Conservation (phyloP, 92 coral and sea anemone genomes). For the Heliopora coerulea region DNA sequence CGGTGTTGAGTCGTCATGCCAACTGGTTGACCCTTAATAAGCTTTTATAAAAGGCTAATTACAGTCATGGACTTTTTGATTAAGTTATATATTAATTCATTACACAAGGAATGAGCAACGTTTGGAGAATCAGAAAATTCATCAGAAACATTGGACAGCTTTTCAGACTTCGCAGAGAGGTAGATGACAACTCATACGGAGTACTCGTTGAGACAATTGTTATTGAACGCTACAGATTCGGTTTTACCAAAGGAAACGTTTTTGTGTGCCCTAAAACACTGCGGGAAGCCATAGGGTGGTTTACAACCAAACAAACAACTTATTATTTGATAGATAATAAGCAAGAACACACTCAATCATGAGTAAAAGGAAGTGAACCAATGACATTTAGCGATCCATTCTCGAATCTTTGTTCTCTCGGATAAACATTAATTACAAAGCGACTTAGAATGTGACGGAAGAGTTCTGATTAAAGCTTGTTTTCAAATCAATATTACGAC, state of each 20-base stretch:
- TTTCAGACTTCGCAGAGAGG: neutral
- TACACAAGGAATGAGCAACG: constrained; percentile 14
- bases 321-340: constrained; percentile 24
- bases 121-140: constrained; percentile 16
- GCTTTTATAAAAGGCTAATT: constrained; percentile 41
- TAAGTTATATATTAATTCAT: constrained; percentile 40
- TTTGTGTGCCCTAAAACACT: neutral
- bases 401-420: constrained; percentile 76
- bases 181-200: neutral
- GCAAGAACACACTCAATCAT: constrained; percentile 40
- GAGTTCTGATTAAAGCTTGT: neutral
- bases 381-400: constrained; percentile 77
- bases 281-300: constrained; percentile 3
- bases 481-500: neutral
- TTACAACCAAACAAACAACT: constrained; percentile 33
- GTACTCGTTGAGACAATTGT: neutral
- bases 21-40: constrained; percentile 29
- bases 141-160: neutral
- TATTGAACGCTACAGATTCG: neutral
- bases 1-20: constrained; percentile 25
- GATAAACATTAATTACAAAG: constrained; percentile 98
- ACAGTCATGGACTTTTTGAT: constrained; percentile 32
- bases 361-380: constrained; percentile 7
- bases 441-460: constrained; percentile 15
- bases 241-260: neutral